A percentile compares a stretch with the other conserved stretches of the same genome.
These are phyloP conservation scores for Pyxicephalus adspersus DNA, from an alignment of 2,113 vertebrate genomes.

Conservation along the genomic window DNA sequence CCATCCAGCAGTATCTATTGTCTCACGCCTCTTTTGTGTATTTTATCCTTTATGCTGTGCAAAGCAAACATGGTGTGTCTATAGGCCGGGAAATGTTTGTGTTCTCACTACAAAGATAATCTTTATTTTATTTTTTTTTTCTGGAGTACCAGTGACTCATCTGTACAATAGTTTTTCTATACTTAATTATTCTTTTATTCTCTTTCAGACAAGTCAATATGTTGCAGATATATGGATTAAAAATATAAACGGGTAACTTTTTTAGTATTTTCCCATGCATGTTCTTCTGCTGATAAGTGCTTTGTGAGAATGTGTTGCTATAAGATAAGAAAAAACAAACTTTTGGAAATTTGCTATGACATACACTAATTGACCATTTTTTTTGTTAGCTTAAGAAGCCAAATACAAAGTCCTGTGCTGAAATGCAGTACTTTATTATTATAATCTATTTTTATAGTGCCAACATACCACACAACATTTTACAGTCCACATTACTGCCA, in stretches of 20 bases:
- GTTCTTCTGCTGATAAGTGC: slow-evolving; percentile 4
- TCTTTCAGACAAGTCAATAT: not conserved
- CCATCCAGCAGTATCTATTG: slow-evolving; percentile 40
- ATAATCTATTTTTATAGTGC: too few species aligned
- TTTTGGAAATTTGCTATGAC: too few species aligned
- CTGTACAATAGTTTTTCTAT: not conserved
- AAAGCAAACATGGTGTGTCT: slow-evolving; percentile 10
- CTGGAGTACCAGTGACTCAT: slow-evolving; percentile 8
- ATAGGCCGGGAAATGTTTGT: slow-evolving; percentile 26
- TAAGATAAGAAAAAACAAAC: too few species aligned
- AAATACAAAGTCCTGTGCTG: too few species aligned
- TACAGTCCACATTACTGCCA: too few species aligned
- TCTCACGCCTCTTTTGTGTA: slow-evolving; percentile 19
- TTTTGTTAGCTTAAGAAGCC: too few species aligned
- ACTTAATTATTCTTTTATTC: slow-evolving; percentile 29
- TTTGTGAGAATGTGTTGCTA: not conserved
- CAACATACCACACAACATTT: too few species aligned
- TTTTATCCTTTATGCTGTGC: slow-evolving; percentile 30
- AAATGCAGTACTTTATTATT: too few species aligned
- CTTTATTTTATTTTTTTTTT: too few species aligned
- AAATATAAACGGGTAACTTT: not conserved
- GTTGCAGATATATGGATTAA: not conserved
- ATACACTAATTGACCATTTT: too few species aligned
- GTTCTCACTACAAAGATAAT: slow-evolving; percentile 30
- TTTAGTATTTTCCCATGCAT: not conserved